Conservation (phyloP, 2,888 invertebrate genomes). For the Nephrotoma appendiculata region DNA sequence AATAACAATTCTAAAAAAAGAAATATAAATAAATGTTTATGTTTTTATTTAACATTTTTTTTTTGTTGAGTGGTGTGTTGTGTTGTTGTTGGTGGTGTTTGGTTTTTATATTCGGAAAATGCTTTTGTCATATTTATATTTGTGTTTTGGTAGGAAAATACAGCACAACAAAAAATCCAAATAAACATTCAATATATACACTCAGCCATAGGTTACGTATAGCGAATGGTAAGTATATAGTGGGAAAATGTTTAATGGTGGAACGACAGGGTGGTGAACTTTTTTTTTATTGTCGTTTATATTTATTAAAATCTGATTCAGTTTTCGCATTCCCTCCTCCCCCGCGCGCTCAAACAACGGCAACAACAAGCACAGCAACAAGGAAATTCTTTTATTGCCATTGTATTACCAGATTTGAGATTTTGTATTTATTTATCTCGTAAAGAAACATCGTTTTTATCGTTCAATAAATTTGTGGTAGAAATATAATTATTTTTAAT, state of each 20-base stretch:
- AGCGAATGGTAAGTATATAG: not conserved
- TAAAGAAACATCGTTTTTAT: not conserved
- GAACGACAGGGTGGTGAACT: not conserved
- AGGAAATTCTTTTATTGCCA: not conserved
- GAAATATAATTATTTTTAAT: not conserved
- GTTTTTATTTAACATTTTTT: not conserved
- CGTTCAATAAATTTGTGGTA: not conserved
- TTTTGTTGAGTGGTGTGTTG: not conserved
- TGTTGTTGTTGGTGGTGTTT: not conserved
- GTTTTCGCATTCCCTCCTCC: not conserved
- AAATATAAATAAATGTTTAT: not conserved
- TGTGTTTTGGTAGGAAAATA: not conserved
- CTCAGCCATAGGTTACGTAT: not conserved
- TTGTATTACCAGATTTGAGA: not conserved
- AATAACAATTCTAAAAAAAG: not conserved
- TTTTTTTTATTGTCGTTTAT: not conserved
- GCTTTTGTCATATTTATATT: not conserved
- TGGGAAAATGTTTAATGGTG: not conserved
- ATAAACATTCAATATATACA: not conserved
- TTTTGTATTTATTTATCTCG: not conserved
- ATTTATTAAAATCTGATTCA: not conserved
- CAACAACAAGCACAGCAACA: not conserved
- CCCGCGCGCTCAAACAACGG: not conserved
- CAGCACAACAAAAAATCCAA: not conserved
- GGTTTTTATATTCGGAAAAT: not conserved